phyloP scores from a whole-genome alignment of 2,113 vertebrate genomes.

The Austrofundulus limnaeus region DNA sequence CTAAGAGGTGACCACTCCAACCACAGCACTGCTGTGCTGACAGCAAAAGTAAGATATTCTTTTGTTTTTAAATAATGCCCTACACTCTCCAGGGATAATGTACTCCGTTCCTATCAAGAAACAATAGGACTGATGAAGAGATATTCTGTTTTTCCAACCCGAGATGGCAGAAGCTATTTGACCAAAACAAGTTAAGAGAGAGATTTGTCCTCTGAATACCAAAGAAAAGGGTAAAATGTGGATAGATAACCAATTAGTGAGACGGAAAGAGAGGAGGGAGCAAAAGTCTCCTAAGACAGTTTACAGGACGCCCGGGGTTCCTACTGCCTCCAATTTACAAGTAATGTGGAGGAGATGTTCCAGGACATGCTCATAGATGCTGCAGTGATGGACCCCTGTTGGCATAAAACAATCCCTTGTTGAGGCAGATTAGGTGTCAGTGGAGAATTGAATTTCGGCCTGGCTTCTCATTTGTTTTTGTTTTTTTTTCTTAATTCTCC shows the following conservation, averaged over 20 bases:
- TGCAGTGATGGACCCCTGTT: conserved; percentile 49
- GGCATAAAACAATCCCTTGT: conserved; percentile 53
- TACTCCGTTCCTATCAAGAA: conserved; percentile 37
- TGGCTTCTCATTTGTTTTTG: conserved; percentile 37
- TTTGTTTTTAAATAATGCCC: conserved; percentile 31
- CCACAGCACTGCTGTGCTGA: too few species aligned
- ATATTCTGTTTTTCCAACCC: conserved; percentile 50
- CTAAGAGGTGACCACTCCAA: too few species aligned
- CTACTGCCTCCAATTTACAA: conserved; percentile 59
- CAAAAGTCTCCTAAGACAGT: conserved; percentile 54
- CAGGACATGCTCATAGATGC: conserved; percentile 64
- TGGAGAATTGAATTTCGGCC: conserved; percentile 59
- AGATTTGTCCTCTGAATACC: conserved; percentile 44
- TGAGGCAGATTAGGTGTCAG: conserved; percentile 51
- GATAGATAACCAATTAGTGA: conserved; percentile 68
- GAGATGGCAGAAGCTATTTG: conserved; percentile 43
- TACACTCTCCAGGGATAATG: conserved; percentile 28
- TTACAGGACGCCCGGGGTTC: conserved; percentile 50
- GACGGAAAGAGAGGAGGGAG: conserved; percentile 35
- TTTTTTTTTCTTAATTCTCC: conserved; percentile 30
- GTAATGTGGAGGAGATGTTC: conserved; percentile 64
- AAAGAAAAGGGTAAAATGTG: conserved; percentile 57
- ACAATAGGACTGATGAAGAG: conserved; percentile 49
- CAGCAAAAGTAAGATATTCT: conserved; percentile 22
- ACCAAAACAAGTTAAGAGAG: conserved; percentile 42